Percentiles rank a stretch among this genome's conserved stretches.
Conservation (phyloP, 2,113 vertebrate genomes). For the Nerophis lumbriciformis region DNA sequence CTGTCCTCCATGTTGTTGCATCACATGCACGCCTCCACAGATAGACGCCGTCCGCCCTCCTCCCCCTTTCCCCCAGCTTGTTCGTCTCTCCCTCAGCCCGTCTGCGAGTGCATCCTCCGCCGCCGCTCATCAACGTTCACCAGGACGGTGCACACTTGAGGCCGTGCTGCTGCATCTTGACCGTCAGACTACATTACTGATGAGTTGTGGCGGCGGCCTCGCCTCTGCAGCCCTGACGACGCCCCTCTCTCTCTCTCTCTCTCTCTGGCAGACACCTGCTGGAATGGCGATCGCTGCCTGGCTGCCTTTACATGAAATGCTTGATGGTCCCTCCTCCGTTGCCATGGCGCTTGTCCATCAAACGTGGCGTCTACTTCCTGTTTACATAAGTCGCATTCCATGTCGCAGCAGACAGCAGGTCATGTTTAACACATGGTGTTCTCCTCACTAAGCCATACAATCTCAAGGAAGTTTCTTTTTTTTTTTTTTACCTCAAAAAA, state of each 20-base stretch:
- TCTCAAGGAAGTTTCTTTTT: neutral
- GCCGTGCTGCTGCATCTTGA: neutral
- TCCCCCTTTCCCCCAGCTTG: neutral
- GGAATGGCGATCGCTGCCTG: neutral
- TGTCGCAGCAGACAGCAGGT: no score
- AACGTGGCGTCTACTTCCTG: neutral
- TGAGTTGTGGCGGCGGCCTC: neutral
- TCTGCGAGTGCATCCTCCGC: neutral
- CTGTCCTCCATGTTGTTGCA: slow-evolving; percentile 74
- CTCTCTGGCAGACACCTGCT: neutral
- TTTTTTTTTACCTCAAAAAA: neutral
- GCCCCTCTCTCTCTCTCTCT: slow-evolving; percentile 24
- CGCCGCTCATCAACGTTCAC: neutral
- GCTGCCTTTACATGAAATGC: neutral
- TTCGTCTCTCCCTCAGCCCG: neutral
- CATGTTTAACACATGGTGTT: no score
- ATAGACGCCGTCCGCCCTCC: neutral
- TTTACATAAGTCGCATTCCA: neutral
- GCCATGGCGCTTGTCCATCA: neutral
- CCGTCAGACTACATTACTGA: neutral
- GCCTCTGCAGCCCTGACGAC: neutral
- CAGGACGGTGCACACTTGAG: neutral
- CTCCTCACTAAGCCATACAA: no score
- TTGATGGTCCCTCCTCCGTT: neutral
- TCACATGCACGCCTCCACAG: slow-evolving; percentile 15